Base-by-base conservation (phyloP, 2,888 invertebrate genomes). In the Meteorus colon region DNA sequence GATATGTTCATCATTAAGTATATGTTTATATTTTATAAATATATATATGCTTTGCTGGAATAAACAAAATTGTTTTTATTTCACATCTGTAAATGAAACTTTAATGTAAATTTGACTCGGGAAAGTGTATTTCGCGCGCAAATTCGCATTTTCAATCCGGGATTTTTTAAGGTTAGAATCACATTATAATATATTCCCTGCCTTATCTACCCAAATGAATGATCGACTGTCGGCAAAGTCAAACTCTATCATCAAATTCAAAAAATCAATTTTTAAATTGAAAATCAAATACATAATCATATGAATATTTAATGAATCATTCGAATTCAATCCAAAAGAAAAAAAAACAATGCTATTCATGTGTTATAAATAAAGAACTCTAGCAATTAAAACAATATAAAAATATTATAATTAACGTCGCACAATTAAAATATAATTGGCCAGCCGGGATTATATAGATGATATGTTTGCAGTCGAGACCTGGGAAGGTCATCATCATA, bases 1-100 rank as follows among this genome's bases (percentile, higher is more conserved):
- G 34, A 75, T 63, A 63, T 68, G 34, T 68, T 68, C 37, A 34
- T 65, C 37, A 72, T 41, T 12, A 10, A 41, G 4, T 41, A 41
- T 41, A 41, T 41, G 41, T 41, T 41, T 41, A 41, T 41, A 41
- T 41, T 41, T 41, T 41, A 41, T 41, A 41, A 41, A 41, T 41
- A 41, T 41, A 41, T 41, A 41, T 41, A 41, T 41, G 41, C 41
- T 41, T 12, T 12, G 41, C 41, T 41, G 41, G 6, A 41, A 41
- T 41, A 12, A 41, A 12, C 8, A 41, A 41, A 41, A 41, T 41
- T 41, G 12, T 41, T 3, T 41, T 41, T 10, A 6, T 41, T 12
- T 41, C 41, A 8, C 12, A 12, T 1, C 2, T 41, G 12, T 41
- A 2, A 8, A 41, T 41, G 41, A 12, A 41, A 41, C 4, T 41